These are phyloP conservation scores for Anarhynchus alexandrinus DNA, from an alignment of 2,113 vertebrate genomes.

Conservation along the genomic window DNA sequence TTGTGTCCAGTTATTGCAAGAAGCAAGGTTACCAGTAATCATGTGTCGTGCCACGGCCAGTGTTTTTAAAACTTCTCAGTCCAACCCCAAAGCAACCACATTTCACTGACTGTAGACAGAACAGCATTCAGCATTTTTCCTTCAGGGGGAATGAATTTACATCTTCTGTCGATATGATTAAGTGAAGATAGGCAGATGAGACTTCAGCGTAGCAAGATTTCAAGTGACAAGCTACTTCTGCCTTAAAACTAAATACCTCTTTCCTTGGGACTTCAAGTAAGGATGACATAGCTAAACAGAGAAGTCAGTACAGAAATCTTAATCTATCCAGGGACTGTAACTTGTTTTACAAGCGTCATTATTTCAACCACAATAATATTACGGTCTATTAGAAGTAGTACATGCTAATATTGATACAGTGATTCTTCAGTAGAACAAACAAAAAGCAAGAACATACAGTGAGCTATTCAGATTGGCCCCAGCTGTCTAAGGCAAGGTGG, in stretches of 20 bases:
- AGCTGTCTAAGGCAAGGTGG: neutral
- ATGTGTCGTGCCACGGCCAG: neutral
- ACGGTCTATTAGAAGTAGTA: neutral
- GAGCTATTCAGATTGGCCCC: neutral
- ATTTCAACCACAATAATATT: neutral
- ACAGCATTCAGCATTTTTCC: neutral
- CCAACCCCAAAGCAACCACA: neutral
- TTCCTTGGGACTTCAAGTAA: neutral
- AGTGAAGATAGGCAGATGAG: neutral
- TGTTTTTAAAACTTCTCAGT: neutral
- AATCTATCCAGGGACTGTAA: neutral
- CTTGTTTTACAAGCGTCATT: neutral
- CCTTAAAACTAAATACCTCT: neutral
- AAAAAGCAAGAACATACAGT: neutral
- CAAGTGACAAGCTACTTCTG: neutral
- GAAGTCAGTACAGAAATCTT: neutral
- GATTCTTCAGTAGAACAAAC: neutral
- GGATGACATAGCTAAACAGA: neutral
- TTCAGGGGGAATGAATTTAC: neutral
- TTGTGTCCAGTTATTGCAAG: neutral
- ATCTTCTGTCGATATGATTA: neutral
- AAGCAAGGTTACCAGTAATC: neutral
- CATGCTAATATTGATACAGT: neutral
- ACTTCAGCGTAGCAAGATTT: neutral
- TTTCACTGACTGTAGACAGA: neutral